Evolutionary conservation across 1,140 invertebrate species (phyloP), one percentile per base, ranked within the genome.

Genomic region (Pinna nobilis): DNA sequence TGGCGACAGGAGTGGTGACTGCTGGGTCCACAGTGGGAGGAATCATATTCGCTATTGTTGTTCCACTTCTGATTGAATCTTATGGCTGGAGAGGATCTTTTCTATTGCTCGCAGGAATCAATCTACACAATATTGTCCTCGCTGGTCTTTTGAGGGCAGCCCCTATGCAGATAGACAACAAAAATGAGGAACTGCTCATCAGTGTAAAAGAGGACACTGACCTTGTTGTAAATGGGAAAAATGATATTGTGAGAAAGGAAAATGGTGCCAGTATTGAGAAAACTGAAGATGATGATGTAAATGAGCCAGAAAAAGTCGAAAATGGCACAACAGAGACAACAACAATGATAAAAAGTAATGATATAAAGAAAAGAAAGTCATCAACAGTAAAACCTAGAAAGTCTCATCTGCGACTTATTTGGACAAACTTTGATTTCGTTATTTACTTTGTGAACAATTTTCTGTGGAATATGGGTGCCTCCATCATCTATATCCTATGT

Each of bases 1-100:
- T 98, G 33, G 96, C 96, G 0, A 96, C 95, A 1, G 96, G 96
- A 13, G 93, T 98, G 44, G 94, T 95, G 0, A 97, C 97, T 1
- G 96, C 95, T 84, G 97, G 97, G 13, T 97, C 96, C 1, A 96
- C 97, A 23, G 94, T 97, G 32, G 92, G 92, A 0, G 94, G 94
- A 1, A 94, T 97, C 82, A 84, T 95, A 0, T 94, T 69, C 93
- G 94, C 23, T 7, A 81, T 83, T 11, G 84, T 97, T 30, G 92
- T 92, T 18, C 89, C 90, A 28, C 73, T 84, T 2, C 89, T 97
- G 1, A 91, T 95, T n/a, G 84, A 92, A 0, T 76, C 86, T 0
- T 92, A 91, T 39, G 93, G 92, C 1, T 98, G 96, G 96, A 91
- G 93, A 73, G 87, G 88, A 3, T 93, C 95, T 0, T 83, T 97